Evolutionary conservation across 64 coral and sea anemone species (phyloP).

Genomic region (Catalaphyllia jardinei): DNA sequence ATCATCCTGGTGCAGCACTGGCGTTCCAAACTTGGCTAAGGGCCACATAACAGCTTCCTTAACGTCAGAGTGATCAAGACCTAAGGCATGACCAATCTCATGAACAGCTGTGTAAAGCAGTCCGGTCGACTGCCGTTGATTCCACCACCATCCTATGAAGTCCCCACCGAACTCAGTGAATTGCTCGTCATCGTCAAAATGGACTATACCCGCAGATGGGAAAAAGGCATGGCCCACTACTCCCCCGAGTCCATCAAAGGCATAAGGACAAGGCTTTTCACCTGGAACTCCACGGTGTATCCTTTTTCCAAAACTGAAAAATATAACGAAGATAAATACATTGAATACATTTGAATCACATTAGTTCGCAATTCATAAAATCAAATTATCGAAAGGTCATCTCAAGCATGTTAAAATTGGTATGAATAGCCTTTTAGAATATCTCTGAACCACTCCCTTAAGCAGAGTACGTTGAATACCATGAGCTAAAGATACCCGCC

Average conservation of each 20-base stretch:
- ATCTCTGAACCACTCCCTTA: too few species aligned
- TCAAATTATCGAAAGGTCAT: too few species aligned
- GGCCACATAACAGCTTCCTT: conserved; percentile 40
- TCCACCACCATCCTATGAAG: background rate
- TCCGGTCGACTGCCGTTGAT: background rate
- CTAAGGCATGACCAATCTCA: conserved; percentile 60
- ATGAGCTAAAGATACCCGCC: too few species aligned
- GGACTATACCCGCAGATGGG: conserved; percentile 40
- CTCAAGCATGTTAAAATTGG: too few species aligned
- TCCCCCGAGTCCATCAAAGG: background rate
- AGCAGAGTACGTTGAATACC: too few species aligned
- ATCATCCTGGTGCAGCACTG: conserved; percentile 31
- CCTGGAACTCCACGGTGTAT: too few species aligned
- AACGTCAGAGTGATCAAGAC: conserved; percentile 29
- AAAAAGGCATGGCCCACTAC: conserved; percentile 67
- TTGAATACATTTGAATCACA: too few species aligned
- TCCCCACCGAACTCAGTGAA: background rate
- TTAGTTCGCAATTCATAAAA: too few species aligned
- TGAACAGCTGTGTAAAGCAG: conserved; percentile 16
- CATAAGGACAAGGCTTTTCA: background rate
- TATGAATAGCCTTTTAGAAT: too few species aligned
- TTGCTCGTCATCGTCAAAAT: conserved; percentile 59
- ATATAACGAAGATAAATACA: too few species aligned
- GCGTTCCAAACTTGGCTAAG: background rate
- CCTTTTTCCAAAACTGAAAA: too few species aligned